Conservation (phyloP, 2,113 vertebrate species). For the Poecile atricapillus region DNA sequence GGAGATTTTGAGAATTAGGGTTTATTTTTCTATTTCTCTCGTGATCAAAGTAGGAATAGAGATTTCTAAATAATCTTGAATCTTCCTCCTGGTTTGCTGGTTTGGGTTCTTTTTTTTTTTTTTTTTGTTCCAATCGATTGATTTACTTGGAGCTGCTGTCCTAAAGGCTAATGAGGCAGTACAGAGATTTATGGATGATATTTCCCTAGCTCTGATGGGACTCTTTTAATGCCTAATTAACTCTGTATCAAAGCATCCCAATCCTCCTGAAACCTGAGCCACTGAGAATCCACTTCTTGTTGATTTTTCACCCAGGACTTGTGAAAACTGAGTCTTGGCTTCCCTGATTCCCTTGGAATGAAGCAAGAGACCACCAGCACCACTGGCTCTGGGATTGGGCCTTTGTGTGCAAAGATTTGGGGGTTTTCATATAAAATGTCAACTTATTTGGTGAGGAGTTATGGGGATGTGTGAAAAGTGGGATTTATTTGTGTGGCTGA, state of each 20-base stretch:
- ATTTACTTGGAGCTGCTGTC: neutral
- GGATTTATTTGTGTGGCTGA: neutral
- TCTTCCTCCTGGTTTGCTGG: neutral
- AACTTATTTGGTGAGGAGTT: neutral
- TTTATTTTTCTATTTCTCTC: neutral
- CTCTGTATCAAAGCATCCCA: neutral
- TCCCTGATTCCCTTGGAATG: neutral
- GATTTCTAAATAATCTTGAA: neutral
- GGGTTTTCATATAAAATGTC: rapidly evolving
- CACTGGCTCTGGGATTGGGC: neutral
- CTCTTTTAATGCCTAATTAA: slow-evolving; percentile 1
- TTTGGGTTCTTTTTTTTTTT: neutral
- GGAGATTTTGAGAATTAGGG: neutral
- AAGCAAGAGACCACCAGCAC: neutral
- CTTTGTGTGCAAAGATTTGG: neutral
- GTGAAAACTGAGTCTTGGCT: neutral
- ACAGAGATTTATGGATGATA: slow-evolving; percentile 1
- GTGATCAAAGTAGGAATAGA: neutral
- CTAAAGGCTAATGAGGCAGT: slow-evolving; percentile 2
- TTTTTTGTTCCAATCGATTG: neutral
- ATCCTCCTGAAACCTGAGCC: neutral
- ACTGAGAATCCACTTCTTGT: neutral
- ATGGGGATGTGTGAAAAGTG: neutral
- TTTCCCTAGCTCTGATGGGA: neutral
- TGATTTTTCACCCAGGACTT: neutral